Percentiles rank a stretch among this genome's conserved stretches.
These are phyloP conservation scores for Onchidella celtica DNA, from an alignment of 2,888 invertebrate genomes.

Conservation along the genomic window DNA sequence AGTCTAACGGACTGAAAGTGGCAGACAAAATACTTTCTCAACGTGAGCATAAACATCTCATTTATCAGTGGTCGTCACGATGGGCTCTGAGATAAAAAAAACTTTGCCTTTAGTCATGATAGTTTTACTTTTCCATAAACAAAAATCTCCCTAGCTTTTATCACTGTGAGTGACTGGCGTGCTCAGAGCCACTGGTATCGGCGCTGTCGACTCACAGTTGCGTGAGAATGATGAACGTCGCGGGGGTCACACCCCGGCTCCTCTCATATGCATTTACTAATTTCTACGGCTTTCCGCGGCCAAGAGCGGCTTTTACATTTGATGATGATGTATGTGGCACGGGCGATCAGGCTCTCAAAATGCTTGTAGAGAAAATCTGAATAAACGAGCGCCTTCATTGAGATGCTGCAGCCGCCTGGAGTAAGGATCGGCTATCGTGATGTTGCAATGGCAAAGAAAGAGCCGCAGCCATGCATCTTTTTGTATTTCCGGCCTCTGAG, in stretches of 20 bases:
- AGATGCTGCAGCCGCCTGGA: slow-evolving; percentile 6
- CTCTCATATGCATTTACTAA: slow-evolving; percentile 45
- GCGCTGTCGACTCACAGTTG: background rate
- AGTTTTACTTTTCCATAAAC: no score
- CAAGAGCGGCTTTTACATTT: slow-evolving; percentile 19
- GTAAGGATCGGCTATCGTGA: background rate
- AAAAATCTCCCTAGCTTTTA: background rate
- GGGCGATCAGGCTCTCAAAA: slow-evolving; percentile 39
- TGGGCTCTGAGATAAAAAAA: no score
- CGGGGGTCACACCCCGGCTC: slow-evolving; percentile 18
- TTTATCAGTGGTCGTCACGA: no score
- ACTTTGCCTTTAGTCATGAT: no score
- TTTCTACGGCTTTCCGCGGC: slow-evolving; percentile 19
- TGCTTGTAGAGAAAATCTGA: slow-evolving; percentile 37
- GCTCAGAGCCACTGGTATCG: background rate
- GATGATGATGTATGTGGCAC: slow-evolving; percentile 45
- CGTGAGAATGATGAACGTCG: slow-evolving; percentile 31
- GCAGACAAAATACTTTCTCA: no score
- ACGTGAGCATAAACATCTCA: no score
- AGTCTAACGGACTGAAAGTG: no score
- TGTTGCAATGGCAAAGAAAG: background rate
- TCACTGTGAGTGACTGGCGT: background rate
- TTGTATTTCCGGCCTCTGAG: slow-evolving; percentile 7
- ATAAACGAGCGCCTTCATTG: slow-evolving; percentile 43
- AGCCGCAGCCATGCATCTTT: slow-evolving; percentile 24